These are phyloP conservation scores for Sebastes melanostomus DNA, from an alignment of 2,797 vertebrate species.

Conservation along the genomic window DNA sequence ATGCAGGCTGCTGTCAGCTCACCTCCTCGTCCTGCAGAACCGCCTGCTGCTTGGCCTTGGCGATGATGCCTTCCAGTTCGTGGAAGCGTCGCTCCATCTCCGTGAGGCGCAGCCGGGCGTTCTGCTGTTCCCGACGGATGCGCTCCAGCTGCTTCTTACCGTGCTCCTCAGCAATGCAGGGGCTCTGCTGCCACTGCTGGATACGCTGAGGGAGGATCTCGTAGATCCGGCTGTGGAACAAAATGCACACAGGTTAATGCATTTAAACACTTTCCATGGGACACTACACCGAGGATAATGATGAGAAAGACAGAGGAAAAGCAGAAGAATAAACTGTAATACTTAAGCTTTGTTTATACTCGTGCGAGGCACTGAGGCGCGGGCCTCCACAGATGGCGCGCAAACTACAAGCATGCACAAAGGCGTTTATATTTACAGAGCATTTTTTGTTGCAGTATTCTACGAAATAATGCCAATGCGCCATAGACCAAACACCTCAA, in stretches of 20 bases:
- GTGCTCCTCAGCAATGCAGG: constrained; percentile 94
- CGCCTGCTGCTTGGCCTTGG: constrained; percentile 93
- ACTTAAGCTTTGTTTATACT: background rate
- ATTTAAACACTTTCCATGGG: background rate
- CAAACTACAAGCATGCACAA: too few species aligned
- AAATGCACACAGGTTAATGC: background rate
- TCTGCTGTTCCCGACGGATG: constrained; percentile 92
- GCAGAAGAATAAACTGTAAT: background rate
- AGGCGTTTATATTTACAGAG: too few species aligned
- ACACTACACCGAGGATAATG: background rate
- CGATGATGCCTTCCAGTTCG: constrained; percentile 92
- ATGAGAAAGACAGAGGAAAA: background rate
- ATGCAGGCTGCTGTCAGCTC: background rate
- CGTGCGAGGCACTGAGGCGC: too few species aligned
- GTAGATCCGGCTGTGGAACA: constrained; percentile 86
- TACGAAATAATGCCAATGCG: too few species aligned
- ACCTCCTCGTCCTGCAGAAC: constrained; percentile 95
- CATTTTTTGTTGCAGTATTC: too few species aligned
- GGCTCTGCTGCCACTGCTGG: constrained; percentile 98
- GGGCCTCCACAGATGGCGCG: too few species aligned
- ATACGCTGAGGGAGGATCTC: constrained; percentile 95
- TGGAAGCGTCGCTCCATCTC: constrained; percentile 96
- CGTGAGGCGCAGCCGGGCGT: constrained; percentile 89
- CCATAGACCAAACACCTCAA: too few species aligned
- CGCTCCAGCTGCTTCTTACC: constrained; percentile 94